Evolutionary conservation across 2,113 vertebrate species (phyloP).

Genomic region (Physeter macrocephalus): DNA sequence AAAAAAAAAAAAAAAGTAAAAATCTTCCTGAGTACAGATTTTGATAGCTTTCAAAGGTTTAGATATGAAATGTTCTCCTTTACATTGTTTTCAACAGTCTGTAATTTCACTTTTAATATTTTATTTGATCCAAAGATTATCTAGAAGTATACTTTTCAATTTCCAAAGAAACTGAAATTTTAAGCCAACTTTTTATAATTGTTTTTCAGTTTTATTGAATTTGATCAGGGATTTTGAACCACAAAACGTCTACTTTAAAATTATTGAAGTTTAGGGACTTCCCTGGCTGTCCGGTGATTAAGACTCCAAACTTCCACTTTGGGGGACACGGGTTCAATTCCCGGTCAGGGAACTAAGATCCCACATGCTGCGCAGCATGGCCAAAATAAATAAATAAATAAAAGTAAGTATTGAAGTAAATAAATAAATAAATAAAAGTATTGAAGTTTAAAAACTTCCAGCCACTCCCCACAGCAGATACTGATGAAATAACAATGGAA

Average conservation of each 20-base stretch:
- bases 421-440: not conserved
- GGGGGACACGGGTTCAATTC: not conserved
- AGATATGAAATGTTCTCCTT: not conserved
- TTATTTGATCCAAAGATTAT: not conserved
- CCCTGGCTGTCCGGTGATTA: not conserved
- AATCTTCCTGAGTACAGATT: not conserved
- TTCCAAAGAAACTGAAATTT: not conserved
- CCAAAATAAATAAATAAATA: not conserved
- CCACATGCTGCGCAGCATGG: fast-evolving
- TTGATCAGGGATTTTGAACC: not conserved
- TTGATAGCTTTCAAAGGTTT: not conserved
- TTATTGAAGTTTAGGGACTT: not conserved
- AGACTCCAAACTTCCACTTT: not conserved
- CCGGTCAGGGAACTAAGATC: not conserved
- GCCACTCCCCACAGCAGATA: not conserved
- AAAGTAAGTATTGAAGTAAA: not conserved
- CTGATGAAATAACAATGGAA: not conserved
- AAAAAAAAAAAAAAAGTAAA: not conserved
- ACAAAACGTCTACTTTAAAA: not conserved
- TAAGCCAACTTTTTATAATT: not conserved
- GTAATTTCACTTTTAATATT: not conserved
- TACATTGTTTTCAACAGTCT: not conserved
- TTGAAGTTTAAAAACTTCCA: not conserved
- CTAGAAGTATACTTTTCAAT: not conserved
- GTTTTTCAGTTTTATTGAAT: not conserved